Evolutionary conservation across 2,888 invertebrate species (phyloP), one percentile per base, ranked within the genome.

Genomic region (Argynnis bischoffii): DNA sequence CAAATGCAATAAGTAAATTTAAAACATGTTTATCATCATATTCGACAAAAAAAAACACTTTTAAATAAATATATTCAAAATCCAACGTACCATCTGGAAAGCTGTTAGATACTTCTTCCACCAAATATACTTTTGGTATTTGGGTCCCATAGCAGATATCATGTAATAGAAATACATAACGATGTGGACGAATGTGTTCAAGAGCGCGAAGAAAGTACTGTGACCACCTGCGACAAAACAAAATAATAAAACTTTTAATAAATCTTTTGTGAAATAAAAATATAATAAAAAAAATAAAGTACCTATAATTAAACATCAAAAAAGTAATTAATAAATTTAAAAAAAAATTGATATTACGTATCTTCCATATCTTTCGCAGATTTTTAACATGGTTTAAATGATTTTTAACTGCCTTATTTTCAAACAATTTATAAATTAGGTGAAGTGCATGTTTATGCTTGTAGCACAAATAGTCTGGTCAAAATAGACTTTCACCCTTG

Each of bases 91-190:
- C 96, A 99, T 98, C 94, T 99, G 99, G 93, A 99, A 96, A 75
- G 96, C 95, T 69, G 99, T 99, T 79, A 99, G 95, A 89, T 99
- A 97, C 83, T 97, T 98, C 93, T 99, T 99, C 99, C 99, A 99
- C 99, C 99, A 99, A 78, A 98, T 96, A 88, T 95, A 98, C 87
- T 97, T 98, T 89, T 97, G 97, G 89, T 97, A 98, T 82, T 95
- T 93, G 54, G 98, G 98, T 64, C 99, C 99, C 95, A 98, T 95
- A 31, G 98, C 98, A 6, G 99, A 95, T 72, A 99, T 94, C 95
- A 98, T 98, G 87, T 99, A 99, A 91, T 99, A 99, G 89, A 97
- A 97, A 90, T 99, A 99, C 99, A 99, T 99, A 74, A 99, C 95
- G 81, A 99, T 97, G 90, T 99, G 99, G 70, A 99, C 98, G 85